These are phyloP conservation scores for Polymixis flavicincta DNA, from an alignment of 2,888 invertebrate genomes.

Conservation along the genomic window DNA sequence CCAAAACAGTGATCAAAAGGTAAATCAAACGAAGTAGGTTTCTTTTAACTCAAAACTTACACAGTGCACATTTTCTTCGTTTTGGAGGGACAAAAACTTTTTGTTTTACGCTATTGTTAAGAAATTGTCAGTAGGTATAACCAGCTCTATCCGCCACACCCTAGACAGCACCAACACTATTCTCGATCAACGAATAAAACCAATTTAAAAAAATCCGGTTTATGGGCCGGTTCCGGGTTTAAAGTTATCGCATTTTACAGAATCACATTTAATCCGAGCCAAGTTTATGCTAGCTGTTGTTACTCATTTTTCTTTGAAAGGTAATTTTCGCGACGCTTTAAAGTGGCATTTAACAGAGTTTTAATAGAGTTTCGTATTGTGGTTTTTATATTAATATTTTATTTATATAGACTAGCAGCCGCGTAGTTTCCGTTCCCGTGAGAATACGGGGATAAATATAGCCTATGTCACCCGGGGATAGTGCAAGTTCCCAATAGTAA, in stretches of 20 bases:
- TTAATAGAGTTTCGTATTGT: not conserved
- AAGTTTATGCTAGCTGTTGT: not conserved
- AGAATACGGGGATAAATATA: too few relatives aligned
- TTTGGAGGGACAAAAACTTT: not conserved
- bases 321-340: slow-evolving; percentile 12
- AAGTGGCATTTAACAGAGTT: not conserved
- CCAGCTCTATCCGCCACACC: not conserved
- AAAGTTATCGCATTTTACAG: slow-evolving; percentile 26
- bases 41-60: not conserved
- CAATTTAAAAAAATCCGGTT: slow-evolving; percentile 15
- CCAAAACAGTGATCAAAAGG: not conserved
- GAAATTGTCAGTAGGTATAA: not conserved
- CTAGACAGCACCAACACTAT: not conserved
- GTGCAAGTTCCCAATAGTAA: too few relatives aligned
- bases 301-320: slow-evolving; percentile 6
- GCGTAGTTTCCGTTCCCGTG: too few relatives aligned
- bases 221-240: not conserved
- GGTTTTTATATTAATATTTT: too few relatives aligned
- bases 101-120: too few relatives aligned
- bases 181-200: not conserved
- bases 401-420: too few relatives aligned
- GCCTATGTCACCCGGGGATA: too few relatives aligned
- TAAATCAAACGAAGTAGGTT: not conserved
- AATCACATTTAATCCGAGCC: slow-evolving; percentile 29
- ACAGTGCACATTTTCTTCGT: not conserved